These are phyloP conservation scores for Ficedula albicollis DNA, from an alignment of 2,797 vertebrate genomes.

Conservation along the genomic window DNA sequence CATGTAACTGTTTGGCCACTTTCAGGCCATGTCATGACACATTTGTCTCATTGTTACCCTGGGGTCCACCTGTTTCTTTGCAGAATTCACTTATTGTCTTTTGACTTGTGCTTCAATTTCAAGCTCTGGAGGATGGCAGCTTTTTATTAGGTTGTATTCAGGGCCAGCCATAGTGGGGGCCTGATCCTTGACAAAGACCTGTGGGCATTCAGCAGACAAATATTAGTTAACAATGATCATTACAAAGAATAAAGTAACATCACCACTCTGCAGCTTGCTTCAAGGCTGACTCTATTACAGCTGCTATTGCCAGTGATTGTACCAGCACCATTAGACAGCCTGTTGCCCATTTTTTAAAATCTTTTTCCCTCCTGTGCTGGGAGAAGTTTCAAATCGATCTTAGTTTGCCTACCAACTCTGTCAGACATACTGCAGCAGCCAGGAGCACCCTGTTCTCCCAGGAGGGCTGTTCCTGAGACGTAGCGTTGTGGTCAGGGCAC, in stretches of 20 bases:
- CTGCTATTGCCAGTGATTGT: not conserved
- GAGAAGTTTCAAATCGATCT: slow-evolving; percentile 28
- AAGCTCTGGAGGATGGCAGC: not conserved
- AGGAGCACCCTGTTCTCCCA: not conserved
- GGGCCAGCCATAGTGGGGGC: not conserved
- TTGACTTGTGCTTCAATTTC: slow-evolving; percentile 53
- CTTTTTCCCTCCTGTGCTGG: not conserved
- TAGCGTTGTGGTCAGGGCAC: not conserved
- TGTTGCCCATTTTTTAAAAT: slow-evolving; percentile 20
- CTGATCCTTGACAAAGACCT: slow-evolving; percentile 27
- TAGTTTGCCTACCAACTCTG: not conserved
- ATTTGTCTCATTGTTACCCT: slow-evolving; percentile 54
- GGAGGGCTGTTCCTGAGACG: not conserved
- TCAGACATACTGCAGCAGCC: not conserved
- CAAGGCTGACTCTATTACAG: slow-evolving; percentile 41
- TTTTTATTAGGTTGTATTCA: slow-evolving; percentile 39
- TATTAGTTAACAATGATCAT: slow-evolving; percentile 36
- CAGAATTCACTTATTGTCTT: slow-evolving; percentile 52
- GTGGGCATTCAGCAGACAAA: slow-evolving; percentile 26
- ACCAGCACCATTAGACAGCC: not conserved
- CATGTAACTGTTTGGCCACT: slow-evolving; percentile 52
- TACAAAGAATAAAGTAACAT: slow-evolving; percentile 40
- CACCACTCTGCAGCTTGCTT: not conserved
- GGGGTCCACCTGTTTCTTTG: slow-evolving; percentile 53
- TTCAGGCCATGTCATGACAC: slow-evolving; percentile 60